Evolutionary conservation across 1,140 invertebrate species (phyloP).

Genomic region (Hyposmocoma kahamanoa): DNA sequence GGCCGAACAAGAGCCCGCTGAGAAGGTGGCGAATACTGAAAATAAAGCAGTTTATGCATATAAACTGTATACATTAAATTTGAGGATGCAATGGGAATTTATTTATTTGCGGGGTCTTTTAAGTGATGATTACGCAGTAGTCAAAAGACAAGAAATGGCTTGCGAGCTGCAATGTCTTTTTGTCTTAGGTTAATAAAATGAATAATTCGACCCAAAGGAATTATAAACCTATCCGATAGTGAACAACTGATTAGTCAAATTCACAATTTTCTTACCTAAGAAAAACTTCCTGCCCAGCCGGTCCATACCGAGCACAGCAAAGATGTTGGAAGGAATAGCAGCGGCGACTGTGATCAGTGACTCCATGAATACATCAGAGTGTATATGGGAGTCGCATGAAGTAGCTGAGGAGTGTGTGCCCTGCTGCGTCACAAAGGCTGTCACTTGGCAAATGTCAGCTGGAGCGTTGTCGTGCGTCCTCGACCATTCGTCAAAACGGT

Average conservation of each 20-base stretch:
- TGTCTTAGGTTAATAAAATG: too few relatives aligned
- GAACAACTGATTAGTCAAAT: too few relatives aligned
- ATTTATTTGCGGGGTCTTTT: too few relatives aligned
- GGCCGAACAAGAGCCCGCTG: slow-evolving; percentile 88
- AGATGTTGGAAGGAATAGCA: slow-evolving; percentile 87
- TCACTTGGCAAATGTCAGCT: slow-evolving; percentile 85
- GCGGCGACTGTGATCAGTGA: slow-evolving; percentile 89
- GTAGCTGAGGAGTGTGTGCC: slow-evolving; percentile 75
- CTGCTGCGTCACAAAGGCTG: slow-evolving; percentile 80
- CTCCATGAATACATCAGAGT: slow-evolving; percentile 86
- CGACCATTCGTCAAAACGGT: slow-evolving; percentile 87
- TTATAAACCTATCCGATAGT: too few relatives aligned
- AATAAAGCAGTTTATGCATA: too few relatives aligned
- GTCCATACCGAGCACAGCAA: slow-evolving; percentile 84
- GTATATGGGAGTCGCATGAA: slow-evolving; percentile 82
- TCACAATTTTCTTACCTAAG: slow-evolving; percentile 74
- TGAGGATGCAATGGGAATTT: too few relatives aligned
- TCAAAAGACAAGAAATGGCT: too few relatives aligned
- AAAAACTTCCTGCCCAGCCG: slow-evolving; percentile 91
- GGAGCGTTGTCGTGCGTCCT: slow-evolving; percentile 74
- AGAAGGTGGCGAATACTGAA: slow-evolving; percentile 88
- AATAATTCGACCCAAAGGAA: too few relatives aligned
- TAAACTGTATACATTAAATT: too few relatives aligned
- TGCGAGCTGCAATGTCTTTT: too few relatives aligned
- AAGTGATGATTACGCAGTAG: too few relatives aligned